Base-by-base conservation (phyloP, 2,113 vertebrate species). In the Ailurus styani region DNA sequence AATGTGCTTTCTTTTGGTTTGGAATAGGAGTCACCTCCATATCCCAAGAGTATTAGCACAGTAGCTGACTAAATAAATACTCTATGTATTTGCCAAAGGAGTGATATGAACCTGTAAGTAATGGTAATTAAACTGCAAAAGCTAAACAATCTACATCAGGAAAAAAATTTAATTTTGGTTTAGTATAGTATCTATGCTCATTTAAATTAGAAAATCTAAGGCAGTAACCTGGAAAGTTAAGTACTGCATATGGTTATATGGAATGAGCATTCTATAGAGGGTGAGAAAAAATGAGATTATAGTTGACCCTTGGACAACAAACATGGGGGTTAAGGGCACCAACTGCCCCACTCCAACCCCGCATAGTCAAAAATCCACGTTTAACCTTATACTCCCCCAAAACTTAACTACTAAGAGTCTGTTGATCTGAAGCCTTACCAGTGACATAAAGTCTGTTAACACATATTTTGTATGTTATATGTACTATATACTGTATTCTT, bases 161-260 rank as follows among this genome's bases (percentile, higher is more conserved):
- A 20, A 23, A 40, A 93, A 40, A 47, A 89, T 34, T 14, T 21
- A 45, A 45, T 31, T 10, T 11, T 82, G n/a, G 34, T 72, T 31
- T 89, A 89, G 8, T 47, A 68, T 40, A 50, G 7, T 72, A 23
- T 34, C 40, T 25, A 42, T 23, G 17, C 40, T 87, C 47, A 47
- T 91, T 91, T 70, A 89, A 89, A 45, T 81, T n/a, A 78, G 54
- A 94, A 93, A 87, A 77, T 45, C 75, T 50, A 88, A 90, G 31
- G 66, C n/a, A 94, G 20, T 18, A 42, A 87, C 18, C n/a, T 62
- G 23, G 31, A 93, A 66, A 73, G 52, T 81, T n/a, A 96, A 88
- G 27, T 52, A 88, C 7, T 57, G 13, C 7, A 4, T 20, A 31
- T 34, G 20, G 72, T 79, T 60, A 20, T 9, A 82, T 50, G n/a